Base-by-base conservation (phyloP, 2,888 invertebrate species). In the Conomelus anceps region DNA sequence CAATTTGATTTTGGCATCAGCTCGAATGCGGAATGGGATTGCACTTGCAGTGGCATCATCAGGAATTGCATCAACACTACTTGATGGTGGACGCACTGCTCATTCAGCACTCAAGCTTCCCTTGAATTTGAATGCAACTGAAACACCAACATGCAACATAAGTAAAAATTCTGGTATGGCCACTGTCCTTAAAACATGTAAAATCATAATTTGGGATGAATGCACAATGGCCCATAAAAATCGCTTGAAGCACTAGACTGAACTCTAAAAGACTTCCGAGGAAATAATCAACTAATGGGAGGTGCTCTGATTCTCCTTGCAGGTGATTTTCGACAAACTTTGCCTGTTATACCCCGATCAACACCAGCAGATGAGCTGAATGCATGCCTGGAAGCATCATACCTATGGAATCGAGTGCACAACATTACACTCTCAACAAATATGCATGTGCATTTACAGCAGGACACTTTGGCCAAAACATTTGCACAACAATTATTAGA, bases 291-390 rank as follows among this genome's bases (percentile, higher is more conserved):
- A 20, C 84, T 90, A 13, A 89, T 92, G 26, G 91, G 92, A 86
- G 92, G 92, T 11, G 90, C 90, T 29, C 26, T 91, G 22, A 89
- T 92, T 34, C 86, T 92, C 87, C 90, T 92, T 26, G 89, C 91
- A n/a, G 92, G 92, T 89, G 92, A 92, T 91, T 92, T 92, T 89
- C 89, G 91, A 9, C 92, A 92, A 90, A 92, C 92, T 26, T 89
- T 92, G 24, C 92, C 92, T 84, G 91, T 92, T 9, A 91, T 92
- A 85, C 89, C 91, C 90, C 3, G 92, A 1, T 89, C 86, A 13
- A 92, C 22, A 94, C 94, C 0, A 92, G 93, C 84, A 91, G 92
- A 89, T 94, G 93, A 34, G 94, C 94, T 0, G 91, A 93, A 22
- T 94, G 94, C 92, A 86, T 92, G 91, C 89, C 88, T 92, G 22